These are phyloP conservation scores for Andinoacara biseriatus DNA, from an alignment of 2,113 vertebrate species.

Conservation along the genomic window DNA sequence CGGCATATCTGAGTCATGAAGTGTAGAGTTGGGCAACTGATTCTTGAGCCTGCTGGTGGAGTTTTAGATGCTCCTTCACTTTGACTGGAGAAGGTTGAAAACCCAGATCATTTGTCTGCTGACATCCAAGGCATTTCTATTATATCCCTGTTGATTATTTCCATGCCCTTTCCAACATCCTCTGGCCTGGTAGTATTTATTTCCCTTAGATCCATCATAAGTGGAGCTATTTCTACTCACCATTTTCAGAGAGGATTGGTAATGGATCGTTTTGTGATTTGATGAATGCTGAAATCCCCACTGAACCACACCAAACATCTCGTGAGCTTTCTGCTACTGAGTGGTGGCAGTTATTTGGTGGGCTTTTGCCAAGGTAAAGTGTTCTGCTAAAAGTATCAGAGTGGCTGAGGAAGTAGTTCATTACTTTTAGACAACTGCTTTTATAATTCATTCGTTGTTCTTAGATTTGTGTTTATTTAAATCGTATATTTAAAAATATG, in stretches of 20 bases:
- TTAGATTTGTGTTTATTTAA: background rate
- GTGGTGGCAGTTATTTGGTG: background rate
- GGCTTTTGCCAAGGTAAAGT: conserved; percentile 18
- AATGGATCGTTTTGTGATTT: conserved; percentile 36
- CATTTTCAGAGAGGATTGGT: background rate
- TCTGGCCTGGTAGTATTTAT: conserved; percentile 43
- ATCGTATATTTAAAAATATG: background rate
- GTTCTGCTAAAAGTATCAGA: conserved; percentile 14
- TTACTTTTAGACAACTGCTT: background rate
- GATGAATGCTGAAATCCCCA: conserved; percentile 14
- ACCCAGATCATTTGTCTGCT: conserved; percentile 51
- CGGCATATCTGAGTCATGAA: conserved; percentile 62
- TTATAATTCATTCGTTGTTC: background rate
- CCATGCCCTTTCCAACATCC: conserved; percentile 21
- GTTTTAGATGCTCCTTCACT: conserved; percentile 28
- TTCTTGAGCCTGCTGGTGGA: conserved; percentile 40
- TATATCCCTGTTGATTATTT: conserved; percentile 61
- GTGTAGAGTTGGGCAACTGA: conserved; percentile 23
- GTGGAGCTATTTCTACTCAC: conserved; percentile 15
- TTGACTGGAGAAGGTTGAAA: conserved; percentile 19
- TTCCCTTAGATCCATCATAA: conserved; percentile 43
- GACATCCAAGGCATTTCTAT: conserved; percentile 56
- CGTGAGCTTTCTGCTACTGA: conserved; percentile 38
- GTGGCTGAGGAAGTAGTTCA: background rate
- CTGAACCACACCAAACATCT: conserved; percentile 11